Percentiles rank a stretch among this genome's conserved stretches.
Conservation (phyloP, 2,797 vertebrate genomes). For the Acridotheres tristis region DNA sequence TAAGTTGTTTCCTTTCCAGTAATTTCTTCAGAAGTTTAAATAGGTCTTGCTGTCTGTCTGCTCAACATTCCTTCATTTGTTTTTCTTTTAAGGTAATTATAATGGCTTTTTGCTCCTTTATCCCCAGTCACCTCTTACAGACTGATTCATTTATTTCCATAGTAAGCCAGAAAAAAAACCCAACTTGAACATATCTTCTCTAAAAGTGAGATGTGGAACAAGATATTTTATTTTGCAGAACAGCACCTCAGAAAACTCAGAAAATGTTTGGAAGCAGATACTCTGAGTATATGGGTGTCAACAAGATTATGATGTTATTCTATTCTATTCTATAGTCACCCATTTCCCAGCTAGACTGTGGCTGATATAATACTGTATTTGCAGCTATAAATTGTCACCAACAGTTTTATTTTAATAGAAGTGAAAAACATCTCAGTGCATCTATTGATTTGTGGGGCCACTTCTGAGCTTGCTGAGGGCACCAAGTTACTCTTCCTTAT, state of each 20-base stretch:
- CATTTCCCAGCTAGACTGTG: background rate
- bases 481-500: background rate
- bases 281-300: background rate
- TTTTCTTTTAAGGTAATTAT: background rate
- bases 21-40: background rate
- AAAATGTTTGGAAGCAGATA: background rate
- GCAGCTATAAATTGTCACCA: background rate
- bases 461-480: background rate
- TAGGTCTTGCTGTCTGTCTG: background rate
- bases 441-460: slow-evolving; percentile 4
- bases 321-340: background rate
- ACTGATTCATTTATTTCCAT: background rate
- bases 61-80: background rate
- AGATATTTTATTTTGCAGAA: background rate
- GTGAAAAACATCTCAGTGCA: background rate
- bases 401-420: background rate
- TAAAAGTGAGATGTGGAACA: background rate
- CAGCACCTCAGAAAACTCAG: background rate
- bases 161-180: background rate
- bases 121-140: background rate
- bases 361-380: background rate
- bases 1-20: background rate
- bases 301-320: background rate
- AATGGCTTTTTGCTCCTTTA: background rate
- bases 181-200: background rate